Evolutionary conservation across 2,888 invertebrate genomes (phyloP), one percentile per base, ranked within the genome.

Genomic region (Rhopalosiphum nymphaeae): DNA sequence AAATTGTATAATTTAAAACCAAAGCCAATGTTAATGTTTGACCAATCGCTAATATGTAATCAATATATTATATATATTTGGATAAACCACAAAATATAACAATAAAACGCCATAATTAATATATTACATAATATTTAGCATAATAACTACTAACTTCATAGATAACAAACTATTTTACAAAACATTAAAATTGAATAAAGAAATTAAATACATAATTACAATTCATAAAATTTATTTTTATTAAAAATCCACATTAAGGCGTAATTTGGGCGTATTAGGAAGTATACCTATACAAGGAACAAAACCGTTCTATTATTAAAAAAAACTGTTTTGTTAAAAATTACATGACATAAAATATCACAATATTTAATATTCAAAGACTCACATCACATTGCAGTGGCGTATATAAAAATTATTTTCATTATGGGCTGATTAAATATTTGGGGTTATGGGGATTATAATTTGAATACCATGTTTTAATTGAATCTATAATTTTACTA

Each of bases 241-340:
- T 89, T 42, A 78, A 61, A 87, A 89, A 89, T 89, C 84, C 57
- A 89, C 57, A 93, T 84, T 93, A 5, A 93, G 85, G 53, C 25
- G 16, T n/a, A n/a, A 93, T 25, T 78, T 44, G 53, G 78, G n/a
- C 2, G 2, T 49, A 92, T 89, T 89, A 89, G 36, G 49, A 67
- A 92, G 42, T 87, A 49, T 61, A 92, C 57, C n/a, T 67, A 88
- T 67, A 67, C n/a, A n/a, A 93, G 92, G 92, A 93, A 93, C 92
- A 89, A 93, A 93, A 89, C 89, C 67, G 88, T 93, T 93, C 44
- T 93, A 93, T 93, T 67, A 26, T 86, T 67, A 61, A 67, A 46
- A 92, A 92, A 88, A 56, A 67, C 44, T 1, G 92, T 87, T 87
- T 78, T 89, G 56, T 93, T 78, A 56, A 87, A 53, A 78, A 56